phyloP scores from a whole-genome alignment of 2,797 vertebrate genomes.

The Esox masquinongy region DNA sequence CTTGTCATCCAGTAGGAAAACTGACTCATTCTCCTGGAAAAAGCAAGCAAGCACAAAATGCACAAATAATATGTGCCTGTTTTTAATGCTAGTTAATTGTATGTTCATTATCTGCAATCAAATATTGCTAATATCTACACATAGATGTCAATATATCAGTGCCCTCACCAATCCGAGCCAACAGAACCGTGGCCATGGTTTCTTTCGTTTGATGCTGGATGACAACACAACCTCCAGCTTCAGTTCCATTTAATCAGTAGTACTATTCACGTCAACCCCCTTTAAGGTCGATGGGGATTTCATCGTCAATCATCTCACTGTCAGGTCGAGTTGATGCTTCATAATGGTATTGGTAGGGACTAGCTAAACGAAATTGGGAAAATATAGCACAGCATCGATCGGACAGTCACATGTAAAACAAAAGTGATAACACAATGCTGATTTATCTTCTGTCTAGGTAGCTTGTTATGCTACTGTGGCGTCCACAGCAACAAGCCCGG shows the following conservation, averaged over 20 bases:
- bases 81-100: background rate
- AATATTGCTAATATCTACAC: background rate
- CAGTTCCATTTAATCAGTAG: constrained; percentile 79
- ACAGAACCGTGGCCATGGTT: constrained; percentile 89
- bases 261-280: background rate
- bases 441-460: background rate
- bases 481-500: background rate
- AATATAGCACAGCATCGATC: background rate
- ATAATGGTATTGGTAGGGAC: background rate
- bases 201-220: constrained; percentile 89
- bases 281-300: background rate
- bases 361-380: background rate
- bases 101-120: background rate
- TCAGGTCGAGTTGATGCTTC: background rate
- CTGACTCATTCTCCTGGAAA: constrained; percentile 87
- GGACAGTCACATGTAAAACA: background rate
- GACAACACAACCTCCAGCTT: constrained; percentile 89
- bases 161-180: constrained; percentile 90
- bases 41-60: background rate
- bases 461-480: background rate
- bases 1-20: constrained; percentile 90
- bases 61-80: background rate
- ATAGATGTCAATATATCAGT: background rate
- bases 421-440: background rate
- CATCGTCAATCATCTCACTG: background rate